Base-by-base conservation (phyloP, 2,797 vertebrate genomes). In the Thunnus albacares region DNA sequence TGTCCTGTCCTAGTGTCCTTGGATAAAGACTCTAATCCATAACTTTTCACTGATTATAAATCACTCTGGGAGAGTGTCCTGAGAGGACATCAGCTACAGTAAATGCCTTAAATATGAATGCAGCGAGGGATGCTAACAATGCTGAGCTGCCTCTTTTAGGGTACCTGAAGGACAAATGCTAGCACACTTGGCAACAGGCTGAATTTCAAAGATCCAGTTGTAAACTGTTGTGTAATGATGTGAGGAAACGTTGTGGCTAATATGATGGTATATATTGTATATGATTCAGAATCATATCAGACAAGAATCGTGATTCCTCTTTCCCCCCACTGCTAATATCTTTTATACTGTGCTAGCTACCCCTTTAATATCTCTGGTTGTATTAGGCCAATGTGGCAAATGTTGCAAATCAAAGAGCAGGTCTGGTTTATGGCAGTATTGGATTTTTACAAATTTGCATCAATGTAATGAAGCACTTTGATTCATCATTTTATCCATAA, bases 1-100 rank as follows among this genome's bases (percentile, higher is more conserved):
- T 62, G 70, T 71, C 62, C 47, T 12, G 24, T 71, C 24, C 45
- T 58, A 59, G 73, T 66, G 89, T 84, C 87, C 90, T 84, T 84
- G 79, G 47, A 59, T 58, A 79, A 71, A 77, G 53, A 63, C 77
- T 28, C 28, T 30, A 65, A 77, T 41, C 52, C 55, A 60, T 22
- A 61, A 49, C 17, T 71, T 8, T 33, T 24, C 38, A 10, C 13
- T 60, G 71, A 56, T 72, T 73, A 51, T 74, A 77, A 86, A 76
- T 80, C 52, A 52, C 35, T 78, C 24, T 28, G 9, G 58, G 77
- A 18, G 45, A 47, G 15, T 18, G 45, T 47, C 47, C 47, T 51
- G 47, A 43, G 55, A 75, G 75, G 13, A 70, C 59, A n/a, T 33
- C 55, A 22, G 74, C 71, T 75, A 53, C 74, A 60, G 28, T 70